Conservation (phyloP, 2,888 invertebrate genomes). For the Drosophila aldrichi region DNA sequence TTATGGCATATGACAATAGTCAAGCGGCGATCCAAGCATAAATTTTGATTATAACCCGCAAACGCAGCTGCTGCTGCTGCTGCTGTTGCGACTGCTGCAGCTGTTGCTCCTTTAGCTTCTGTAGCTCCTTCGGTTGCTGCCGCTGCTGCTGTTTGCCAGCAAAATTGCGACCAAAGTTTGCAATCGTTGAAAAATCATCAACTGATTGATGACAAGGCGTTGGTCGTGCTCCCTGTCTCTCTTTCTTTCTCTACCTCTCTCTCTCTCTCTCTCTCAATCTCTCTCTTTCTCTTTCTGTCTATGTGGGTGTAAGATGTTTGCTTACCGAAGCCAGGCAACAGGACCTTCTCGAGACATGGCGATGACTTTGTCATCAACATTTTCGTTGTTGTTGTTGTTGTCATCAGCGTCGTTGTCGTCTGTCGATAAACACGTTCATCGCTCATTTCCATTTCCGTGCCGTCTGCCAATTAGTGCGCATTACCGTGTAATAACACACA, state of each 20-base stretch:
- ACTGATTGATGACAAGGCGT: conserved; percentile 71
- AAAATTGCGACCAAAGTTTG: conserved; percentile 60
- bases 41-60: conserved; percentile 68
- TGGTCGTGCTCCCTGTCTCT: not conserved
- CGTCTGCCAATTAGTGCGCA: conserved; percentile 71
- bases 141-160: conserved; percentile 25
- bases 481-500: conserved; percentile 65
- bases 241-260: not conserved
- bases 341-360: conserved; percentile 47
- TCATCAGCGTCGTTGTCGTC: conserved; percentile 32
- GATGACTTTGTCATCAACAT: conserved; percentile 30
- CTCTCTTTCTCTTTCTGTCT: not conserved
- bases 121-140: not conserved
- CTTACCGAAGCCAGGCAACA: conserved; percentile 59
- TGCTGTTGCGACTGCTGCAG: conserved; percentile 2
- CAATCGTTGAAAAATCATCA: conserved; percentile 60
- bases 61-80: conserved; percentile 18
- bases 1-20: conserved; percentile 72
- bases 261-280: not conserved
- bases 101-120: not conserved
- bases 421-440: conserved; percentile 52
- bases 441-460: conserved; percentile 74
- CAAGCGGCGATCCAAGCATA: conserved; percentile 65
- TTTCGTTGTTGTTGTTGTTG: conserved; percentile 20
- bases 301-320: conserved; percentile 20